Percentiles rank a stretch among this genome's conserved stretches.
Evolutionary conservation across 2,888 invertebrate species (phyloP).

Genomic region (Parasteatoda lunata): DNA sequence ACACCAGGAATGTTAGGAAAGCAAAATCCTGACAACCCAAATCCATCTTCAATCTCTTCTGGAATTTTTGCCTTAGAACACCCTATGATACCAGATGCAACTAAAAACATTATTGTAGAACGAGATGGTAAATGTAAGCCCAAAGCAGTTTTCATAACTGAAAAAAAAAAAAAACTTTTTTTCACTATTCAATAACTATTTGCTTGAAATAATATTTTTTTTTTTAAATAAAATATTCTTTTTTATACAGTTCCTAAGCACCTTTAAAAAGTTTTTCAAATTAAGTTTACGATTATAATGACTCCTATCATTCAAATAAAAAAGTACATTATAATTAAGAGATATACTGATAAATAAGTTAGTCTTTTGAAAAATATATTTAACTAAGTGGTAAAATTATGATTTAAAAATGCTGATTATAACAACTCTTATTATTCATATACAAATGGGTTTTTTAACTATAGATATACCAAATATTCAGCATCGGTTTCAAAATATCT

Average conservation of each 20-base stretch:
- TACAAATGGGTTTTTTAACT: too few species aligned
- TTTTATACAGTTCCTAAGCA: background rate
- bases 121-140: conserved; percentile 8
- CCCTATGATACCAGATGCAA: conserved; percentile 33
- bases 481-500: too few species aligned
- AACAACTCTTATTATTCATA: too few species aligned
- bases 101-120: background rate
- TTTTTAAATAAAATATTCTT: background rate
- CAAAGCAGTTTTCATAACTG: conserved; percentile 7
- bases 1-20: conserved; percentile 43
- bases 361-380: too few species aligned
- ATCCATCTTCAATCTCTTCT: conserved; percentile 40
- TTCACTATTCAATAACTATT: background rate
- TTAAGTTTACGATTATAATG: too few species aligned
- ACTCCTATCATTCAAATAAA: too few species aligned
- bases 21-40: conserved; percentile 40
- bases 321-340: too few species aligned
- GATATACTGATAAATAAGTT: too few species aligned
- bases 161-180: background rate
- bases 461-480: too few species aligned
- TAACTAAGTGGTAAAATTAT: too few species aligned
- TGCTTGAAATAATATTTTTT: too few species aligned
- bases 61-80: background rate
- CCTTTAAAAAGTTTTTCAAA: background rate
- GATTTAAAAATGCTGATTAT: too few species aligned